A percentile compares a stretch with the other conserved stretches of the same genome.
Conservation (phyloP, 2,113 vertebrate species). For the Montifringilla adamsi region DNA sequence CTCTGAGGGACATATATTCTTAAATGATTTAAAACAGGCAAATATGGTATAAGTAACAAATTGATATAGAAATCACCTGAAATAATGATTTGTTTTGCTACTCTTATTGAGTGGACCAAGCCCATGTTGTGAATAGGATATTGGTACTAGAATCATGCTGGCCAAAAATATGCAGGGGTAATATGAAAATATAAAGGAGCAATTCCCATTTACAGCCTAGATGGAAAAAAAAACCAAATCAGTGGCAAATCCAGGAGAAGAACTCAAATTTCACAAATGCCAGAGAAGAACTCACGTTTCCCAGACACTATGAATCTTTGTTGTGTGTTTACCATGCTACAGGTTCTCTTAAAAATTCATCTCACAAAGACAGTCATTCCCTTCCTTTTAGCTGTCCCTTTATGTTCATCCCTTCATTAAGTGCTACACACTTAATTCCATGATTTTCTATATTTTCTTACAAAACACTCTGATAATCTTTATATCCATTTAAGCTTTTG, state of each 20-base stretch:
- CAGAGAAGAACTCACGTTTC: neutral
- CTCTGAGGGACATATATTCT: neutral
- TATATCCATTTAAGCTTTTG: neutral
- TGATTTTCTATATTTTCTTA: neutral
- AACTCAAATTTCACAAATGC: neutral
- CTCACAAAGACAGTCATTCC: neutral
- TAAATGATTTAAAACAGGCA: rapidly evolving
- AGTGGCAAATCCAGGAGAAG: neutral
- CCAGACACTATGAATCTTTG: neutral
- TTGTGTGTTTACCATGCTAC: neutral
- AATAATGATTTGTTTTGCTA: neutral
- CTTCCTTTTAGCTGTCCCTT: neutral
- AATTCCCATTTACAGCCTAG: neutral
- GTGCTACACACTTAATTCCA: neutral
- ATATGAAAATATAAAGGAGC: rapidly evolving
- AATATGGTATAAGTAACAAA: neutral
- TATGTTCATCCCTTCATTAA: neutral
- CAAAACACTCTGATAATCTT: neutral
- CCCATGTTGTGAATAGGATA: neutral
- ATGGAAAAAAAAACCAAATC: neutral
- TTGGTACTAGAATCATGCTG: neutral
- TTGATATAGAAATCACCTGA: neutral
- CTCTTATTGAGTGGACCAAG: neutral
- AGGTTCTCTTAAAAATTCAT: neutral
- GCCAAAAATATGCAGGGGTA: neutral